Percentiles rank a stretch among this genome's conserved stretches.
Conservation (phyloP, 2,888 invertebrate genomes). For the Drosophila lacicola region DNA sequence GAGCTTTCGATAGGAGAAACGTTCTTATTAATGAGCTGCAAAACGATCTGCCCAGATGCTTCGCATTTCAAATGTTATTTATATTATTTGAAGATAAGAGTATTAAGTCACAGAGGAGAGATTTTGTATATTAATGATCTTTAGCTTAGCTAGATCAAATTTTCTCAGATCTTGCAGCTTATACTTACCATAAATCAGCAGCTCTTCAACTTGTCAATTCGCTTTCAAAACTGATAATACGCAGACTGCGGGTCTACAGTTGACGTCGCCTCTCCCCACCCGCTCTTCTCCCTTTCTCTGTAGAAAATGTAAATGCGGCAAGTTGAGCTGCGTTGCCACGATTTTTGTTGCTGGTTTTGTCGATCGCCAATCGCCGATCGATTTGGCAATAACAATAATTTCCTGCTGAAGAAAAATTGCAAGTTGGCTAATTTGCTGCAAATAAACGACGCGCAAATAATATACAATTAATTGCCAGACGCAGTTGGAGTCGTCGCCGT, state of each 20-base stretch:
- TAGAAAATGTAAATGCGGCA: slow-evolving; percentile 43
- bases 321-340: slow-evolving; percentile 20
- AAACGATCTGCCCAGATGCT: background rate
- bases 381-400: slow-evolving; percentile 73
- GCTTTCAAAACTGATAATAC: slow-evolving; percentile 49
- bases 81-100: background rate
- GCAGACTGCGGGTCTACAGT: slow-evolving; percentile 15
- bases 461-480: slow-evolving; percentile 77
- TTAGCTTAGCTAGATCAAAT: background rate
- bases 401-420: slow-evolving; percentile 76
- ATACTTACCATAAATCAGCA: slow-evolving; percentile 13
- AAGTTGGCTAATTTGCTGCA: slow-evolving; percentile 77
- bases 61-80: background rate
- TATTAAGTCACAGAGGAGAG: background rate
- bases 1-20: background rate
- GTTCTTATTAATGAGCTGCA: slow-evolving; percentile 1
- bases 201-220: slow-evolving; percentile 41
- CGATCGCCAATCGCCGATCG: slow-evolving; percentile 43
- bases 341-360: slow-evolving; percentile 41
- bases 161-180: slow-evolving; percentile 12
- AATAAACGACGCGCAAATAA: slow-evolving; percentile 79
- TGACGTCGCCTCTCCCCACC: background rate
- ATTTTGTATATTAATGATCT: slow-evolving; percentile 7
- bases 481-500: slow-evolving; percentile 45
- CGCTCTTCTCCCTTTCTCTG: slow-evolving; percentile 11